Evolutionary conservation across 2,113 vertebrate species (phyloP).

Genomic region (Oostethus manadensis): DNA sequence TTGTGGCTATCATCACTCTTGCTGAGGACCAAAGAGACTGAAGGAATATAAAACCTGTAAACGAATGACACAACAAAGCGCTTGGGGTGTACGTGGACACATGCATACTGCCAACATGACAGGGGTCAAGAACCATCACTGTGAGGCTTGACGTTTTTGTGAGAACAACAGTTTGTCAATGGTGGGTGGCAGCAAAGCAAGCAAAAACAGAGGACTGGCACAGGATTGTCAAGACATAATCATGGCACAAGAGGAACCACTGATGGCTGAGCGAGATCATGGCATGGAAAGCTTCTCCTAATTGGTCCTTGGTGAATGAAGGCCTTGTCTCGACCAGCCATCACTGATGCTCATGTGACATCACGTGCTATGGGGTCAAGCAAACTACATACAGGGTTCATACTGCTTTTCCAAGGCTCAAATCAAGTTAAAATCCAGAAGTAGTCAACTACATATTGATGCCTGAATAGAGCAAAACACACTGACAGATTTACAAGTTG

Average conservation of each 20-base stretch:
- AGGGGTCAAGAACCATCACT: constrained; percentile 50
- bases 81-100: constrained; percentile 42
- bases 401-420: background rate
- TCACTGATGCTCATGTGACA: constrained; percentile 59
- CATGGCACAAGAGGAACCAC: constrained; percentile 57
- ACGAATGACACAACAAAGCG: constrained; percentile 54
- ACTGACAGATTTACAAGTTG: too few relatives aligned
- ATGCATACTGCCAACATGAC: constrained; percentile 66
- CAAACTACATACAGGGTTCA: constrained; percentile 59
- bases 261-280: constrained; percentile 70
- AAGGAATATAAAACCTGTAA: constrained; percentile 63
- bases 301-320: constrained; percentile 37
- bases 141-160: constrained; percentile 52
- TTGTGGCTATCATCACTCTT: constrained; percentile 31
- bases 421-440: background rate
- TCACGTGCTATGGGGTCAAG: constrained; percentile 65
- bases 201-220: constrained; percentile 62
- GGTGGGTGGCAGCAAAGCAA: constrained; percentile 63
- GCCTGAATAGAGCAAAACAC: too few relatives aligned
- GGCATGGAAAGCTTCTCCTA: constrained; percentile 33
- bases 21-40: constrained; percentile 30
- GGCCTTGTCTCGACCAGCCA: constrained; percentile 69
- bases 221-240: constrained; percentile 56
- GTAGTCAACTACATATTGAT: too few relatives aligned
- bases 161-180: constrained; percentile 56